These are phyloP conservation scores for Meloidogyne exigua DNA, from an alignment of 1,140 invertebrate genomes.

Conservation along the genomic window DNA sequence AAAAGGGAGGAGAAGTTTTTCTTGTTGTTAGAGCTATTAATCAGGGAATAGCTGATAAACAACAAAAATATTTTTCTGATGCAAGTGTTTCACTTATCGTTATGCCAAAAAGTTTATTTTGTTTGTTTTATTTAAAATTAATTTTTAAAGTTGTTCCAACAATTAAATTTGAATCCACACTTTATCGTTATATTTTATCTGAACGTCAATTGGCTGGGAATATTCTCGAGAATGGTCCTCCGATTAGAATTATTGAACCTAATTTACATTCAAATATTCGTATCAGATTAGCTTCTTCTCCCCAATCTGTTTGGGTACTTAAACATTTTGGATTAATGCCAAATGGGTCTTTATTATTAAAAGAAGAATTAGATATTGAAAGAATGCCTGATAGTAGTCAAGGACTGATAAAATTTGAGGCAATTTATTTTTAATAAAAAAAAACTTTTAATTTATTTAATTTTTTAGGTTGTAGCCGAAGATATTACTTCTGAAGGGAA, in stretches of 20 bases:
- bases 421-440: conserved; percentile 3
- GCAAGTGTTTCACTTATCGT: conserved; percentile 39
- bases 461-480: conserved; percentile 38
- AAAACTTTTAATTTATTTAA: conserved; percentile 21
- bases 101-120: conserved; percentile 9
- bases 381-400: conserved; percentile 26
- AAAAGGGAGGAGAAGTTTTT: conserved; percentile 32
- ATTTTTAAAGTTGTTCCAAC: neutral
- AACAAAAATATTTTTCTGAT: conserved; percentile 56
- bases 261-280: conserved; percentile 24
- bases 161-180: conserved; percentile 25
- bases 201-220: conserved; percentile 42
- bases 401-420: conserved; percentile 43
- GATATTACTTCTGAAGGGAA: neutral
- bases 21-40: conserved; percentile 59
- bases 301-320: neutral
- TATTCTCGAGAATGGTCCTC: conserved; percentile 31
- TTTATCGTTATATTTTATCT: conserved; percentile 45
- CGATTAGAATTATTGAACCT: conserved; percentile 24
- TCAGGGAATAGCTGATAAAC: conserved; percentile 15
- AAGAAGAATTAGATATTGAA: conserved; percentile 38
- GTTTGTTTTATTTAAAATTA: neutral
- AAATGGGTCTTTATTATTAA: conserved; percentile 47
- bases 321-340: conserved; percentile 42
- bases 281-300: conserved; percentile 24